Evolutionary conservation across 2,797 vertebrate genomes (phyloP), one percentile per base, ranked within the genome.

Genomic region (Pipistrellus pygmaeus): DNA sequence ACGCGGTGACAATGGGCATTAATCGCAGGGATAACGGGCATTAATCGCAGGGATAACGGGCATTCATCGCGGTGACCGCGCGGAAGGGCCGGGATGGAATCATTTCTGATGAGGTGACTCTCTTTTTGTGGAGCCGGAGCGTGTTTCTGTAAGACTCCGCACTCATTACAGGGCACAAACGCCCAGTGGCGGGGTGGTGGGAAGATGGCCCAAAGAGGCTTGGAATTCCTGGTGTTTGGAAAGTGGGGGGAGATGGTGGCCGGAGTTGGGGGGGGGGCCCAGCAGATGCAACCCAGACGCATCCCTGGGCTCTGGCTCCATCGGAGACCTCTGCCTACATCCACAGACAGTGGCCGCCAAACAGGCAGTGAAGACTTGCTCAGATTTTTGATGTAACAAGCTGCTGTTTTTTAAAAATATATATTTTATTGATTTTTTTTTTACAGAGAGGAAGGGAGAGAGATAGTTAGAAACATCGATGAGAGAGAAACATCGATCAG

Each of bases 1-100:
- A 96, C 83, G 85, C 4, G 83, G 51, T 88, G 95, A 95, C 95
- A 97, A 96, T 94, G 95, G 96, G 94, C 95, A 94, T 94, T 97
- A 95, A 41, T 41, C 38, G 38, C 38, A 41, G 38, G 38, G 38
- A 41, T 41, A 41, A 7, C 38, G 38, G 38, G 38, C 38, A 41
- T 41, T 41, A 5, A 96, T 95, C 91, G 95, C 17, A 41, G 38
- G 38, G 38, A 41, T 41, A 41, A 7, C 38, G 38, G 38, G 38
- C 38, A 41, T 41, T 41, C 38, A 96, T 95, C 91, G 95, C 17
- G 91, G 86, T 93, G 93, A 95, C 90, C 91, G 95, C 55, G 69
- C 84, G 76, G 86, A 94, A 94, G 95, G 91, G 81, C 44, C 60
- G 77, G 92, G 85, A 90, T 76, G 85, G 57, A 95, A 96, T 94